These are phyloP conservation scores for Branchipolynoe longqiensis DNA, from an alignment of 2,888 invertebrate genomes.

Conservation along the genomic window DNA sequence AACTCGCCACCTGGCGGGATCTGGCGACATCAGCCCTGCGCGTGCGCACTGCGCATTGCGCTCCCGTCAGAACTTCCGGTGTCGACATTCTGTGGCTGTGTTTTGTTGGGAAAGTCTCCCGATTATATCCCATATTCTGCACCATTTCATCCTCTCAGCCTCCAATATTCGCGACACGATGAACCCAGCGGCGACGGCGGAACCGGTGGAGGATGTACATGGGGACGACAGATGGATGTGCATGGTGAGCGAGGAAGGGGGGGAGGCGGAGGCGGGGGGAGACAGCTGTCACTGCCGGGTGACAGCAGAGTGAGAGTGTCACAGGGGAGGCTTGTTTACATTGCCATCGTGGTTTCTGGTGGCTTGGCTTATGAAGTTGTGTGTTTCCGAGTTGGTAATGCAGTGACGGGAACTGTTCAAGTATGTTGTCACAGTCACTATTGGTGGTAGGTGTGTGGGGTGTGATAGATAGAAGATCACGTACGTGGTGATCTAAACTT, in stretches of 20 bases:
- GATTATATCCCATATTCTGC: constrained; percentile 3
- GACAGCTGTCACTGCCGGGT: not conserved
- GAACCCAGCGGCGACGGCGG: constrained; percentile 88
- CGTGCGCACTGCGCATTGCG: not conserved
- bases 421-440: not conserved
- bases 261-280: not conserved
- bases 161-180: constrained; percentile 80
- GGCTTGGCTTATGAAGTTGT: not conserved
- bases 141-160: not conserved
- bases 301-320: not conserved
- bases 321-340: not conserved
- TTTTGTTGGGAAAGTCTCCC: not conserved
- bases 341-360: not conserved
- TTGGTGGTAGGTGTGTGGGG: too few relatives aligned
- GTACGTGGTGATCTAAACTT: too few relatives aligned
- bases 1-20: too few relatives aligned
- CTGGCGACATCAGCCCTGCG: too few relatives aligned
- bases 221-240: constrained; percentile 94
- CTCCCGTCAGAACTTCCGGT: not conserved
- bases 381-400: not conserved
- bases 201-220: constrained; percentile 88
- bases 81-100: not conserved
- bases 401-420: not conserved
- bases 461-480: too few relatives aligned
- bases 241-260: constrained; percentile 84